Conservation (phyloP, 2,797 vertebrate genomes). For the Sebastes hubbsi region DNA sequence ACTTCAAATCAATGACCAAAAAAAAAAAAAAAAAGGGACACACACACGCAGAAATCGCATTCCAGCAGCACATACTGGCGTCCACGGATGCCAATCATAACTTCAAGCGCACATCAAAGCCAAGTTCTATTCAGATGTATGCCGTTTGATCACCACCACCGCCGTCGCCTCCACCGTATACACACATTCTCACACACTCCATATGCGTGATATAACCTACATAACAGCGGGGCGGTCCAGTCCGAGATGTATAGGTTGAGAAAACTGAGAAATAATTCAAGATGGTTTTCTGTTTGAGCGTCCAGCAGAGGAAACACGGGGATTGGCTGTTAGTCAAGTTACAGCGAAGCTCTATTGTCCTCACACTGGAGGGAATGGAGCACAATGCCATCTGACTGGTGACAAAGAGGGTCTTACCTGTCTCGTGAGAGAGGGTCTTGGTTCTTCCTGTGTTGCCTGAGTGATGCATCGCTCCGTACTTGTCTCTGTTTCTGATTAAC, state of each 20-base stretch:
- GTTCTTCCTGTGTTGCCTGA: slow-evolving; percentile 80
- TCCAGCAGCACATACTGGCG: slow-evolving; percentile 25
- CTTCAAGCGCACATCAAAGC: slow-evolving; percentile 79
- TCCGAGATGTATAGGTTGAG: slow-evolving; percentile 5
- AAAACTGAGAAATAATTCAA: slow-evolving; percentile 27
- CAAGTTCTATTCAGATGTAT: slow-evolving; percentile 71
- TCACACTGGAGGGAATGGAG: not conserved
- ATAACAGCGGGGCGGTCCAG: slow-evolving; percentile 22
- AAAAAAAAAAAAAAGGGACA: not conserved
- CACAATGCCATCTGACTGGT: slow-evolving; percentile 17
- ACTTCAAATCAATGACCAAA: slow-evolving; percentile 54
- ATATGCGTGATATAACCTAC: slow-evolving; percentile 34
- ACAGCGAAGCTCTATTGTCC: slow-evolving; percentile 43
- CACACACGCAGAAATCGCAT: slow-evolving; percentile 1
- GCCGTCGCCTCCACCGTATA: not conserved
- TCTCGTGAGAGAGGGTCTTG: slow-evolving; percentile 85
- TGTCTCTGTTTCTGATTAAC: slow-evolving; percentile 68
- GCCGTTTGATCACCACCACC: slow-evolving; percentile 68
- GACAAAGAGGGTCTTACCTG: slow-evolving; percentile 78
- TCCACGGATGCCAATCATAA: slow-evolving; percentile 71
- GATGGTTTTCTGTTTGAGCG: not conserved
- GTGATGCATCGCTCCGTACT: slow-evolving; percentile 85
- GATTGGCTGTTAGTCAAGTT: slow-evolving; percentile 25
- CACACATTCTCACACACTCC: slow-evolving; percentile 20
- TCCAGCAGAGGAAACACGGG: slow-evolving; percentile 11